Conservation (phyloP, 1,140 invertebrate genomes). For the Aphelenchoides fujianensis region DNA sequence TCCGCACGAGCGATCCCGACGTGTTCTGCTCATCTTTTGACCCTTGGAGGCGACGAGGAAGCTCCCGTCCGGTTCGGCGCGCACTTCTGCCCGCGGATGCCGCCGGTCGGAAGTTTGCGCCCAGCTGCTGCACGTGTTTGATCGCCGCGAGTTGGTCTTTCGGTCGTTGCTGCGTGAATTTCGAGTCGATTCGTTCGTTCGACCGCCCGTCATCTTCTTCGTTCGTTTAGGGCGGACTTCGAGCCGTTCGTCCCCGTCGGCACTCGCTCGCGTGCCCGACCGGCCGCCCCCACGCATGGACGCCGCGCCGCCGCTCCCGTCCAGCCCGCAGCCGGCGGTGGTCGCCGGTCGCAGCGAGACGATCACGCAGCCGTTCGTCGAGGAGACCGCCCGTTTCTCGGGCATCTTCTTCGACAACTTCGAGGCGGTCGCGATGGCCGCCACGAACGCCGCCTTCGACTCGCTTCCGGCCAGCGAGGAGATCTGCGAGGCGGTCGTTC, state of each 20-base stretch:
- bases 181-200: slow-evolving; percentile 1
- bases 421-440: not conserved
- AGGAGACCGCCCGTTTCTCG: not conserved
- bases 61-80: no score
- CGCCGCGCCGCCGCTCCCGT: not conserved
- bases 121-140: no score
- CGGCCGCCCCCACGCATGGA: not conserved
- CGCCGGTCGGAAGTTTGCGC: no score
- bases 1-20: no score
- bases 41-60: no score
- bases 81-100: no score
- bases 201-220: no score
- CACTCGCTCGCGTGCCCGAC: not conserved
- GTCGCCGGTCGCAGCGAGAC: not conserved
- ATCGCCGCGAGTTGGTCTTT: no score
- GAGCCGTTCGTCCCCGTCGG: not conserved
- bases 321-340: not conserved
- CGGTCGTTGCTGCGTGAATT: no score
- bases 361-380: not conserved
- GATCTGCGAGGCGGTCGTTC: not conserved
- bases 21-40: no score
- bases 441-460: not conserved
- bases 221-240: no score
- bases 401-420: not conserved
- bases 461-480: not conserved